Evolutionary conservation across 2,888 invertebrate species (phyloP), one percentile per base, ranked within the genome.

Genomic region (Metacarcinus magister): DNA sequence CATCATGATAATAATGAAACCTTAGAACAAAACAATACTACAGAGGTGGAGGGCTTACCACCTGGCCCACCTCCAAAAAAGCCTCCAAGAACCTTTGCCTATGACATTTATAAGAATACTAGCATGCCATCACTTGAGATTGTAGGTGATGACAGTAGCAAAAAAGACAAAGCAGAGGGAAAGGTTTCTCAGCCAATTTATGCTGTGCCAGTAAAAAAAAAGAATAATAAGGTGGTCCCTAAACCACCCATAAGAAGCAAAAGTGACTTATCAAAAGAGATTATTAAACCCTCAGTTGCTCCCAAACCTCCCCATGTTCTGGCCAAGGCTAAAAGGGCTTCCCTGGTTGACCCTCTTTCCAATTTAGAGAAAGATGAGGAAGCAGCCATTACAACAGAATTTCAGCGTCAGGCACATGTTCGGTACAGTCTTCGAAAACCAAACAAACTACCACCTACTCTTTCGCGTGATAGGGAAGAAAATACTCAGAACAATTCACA

Each of bases 11-110:
- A 43, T 90, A 54, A 32, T 43, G 90, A 46, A 0, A 13, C 90
- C n/a, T 19, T 19, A 39, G 43, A 44, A 67, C n/a, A 67, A 43
- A 10, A 28, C 16, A 91, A 90, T 39, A 93, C 93, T 0, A 7
- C 39, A 8, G 92, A 95, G 23, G 13, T 44, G 0, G 92, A 95
- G 46, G 67, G 93, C 67, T 75, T 96, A n/a, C 96, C 96, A n/a
- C 19, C 43, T 23, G 96, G 96, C 10, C 94, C 96, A 19, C 96
- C 96, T 4, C 96, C 96, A 0, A 96, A 95, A 54, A 96, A 96
- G 32, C 96, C 96, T 3, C 96, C 96, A 82, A 93, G 96, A 94
- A 96, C 96, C 23, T 96, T 96, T 87, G 96, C 96, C 32, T 96
- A 96, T 89, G 96, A 96, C 93, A 96, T 96, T 19, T 96, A 96